These are phyloP conservation scores for Brachynemurus nebulosus DNA, from an alignment of 2,888 invertebrate genomes.

Conservation along the genomic window DNA sequence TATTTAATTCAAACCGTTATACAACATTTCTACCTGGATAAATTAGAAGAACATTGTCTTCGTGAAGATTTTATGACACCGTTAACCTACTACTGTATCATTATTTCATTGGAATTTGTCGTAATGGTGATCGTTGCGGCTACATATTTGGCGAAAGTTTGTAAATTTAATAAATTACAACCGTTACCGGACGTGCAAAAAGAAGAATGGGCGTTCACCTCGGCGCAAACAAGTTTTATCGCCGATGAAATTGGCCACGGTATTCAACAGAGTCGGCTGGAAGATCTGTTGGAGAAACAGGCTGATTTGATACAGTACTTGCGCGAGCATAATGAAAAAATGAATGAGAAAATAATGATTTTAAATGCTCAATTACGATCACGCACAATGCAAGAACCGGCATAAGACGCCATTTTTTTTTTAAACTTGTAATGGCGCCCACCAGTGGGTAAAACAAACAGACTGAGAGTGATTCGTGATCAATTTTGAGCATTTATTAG, in stretches of 20 bases:
- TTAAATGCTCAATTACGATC: slow-evolving; percentile 36
- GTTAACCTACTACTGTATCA: slow-evolving; percentile 41
- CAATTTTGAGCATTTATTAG: no score
- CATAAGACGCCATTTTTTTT: no score
- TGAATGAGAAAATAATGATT: slow-evolving; percentile 49
- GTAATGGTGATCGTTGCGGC: slow-evolving; percentile 36
- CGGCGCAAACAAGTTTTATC: slow-evolving; percentile 34
- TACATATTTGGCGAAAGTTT: slow-evolving; percentile 41
- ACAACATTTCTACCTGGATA: slow-evolving; percentile 39
- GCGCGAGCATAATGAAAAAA: slow-evolving; percentile 48
- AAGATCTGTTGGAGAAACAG: slow-evolving; percentile 53
- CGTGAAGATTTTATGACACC: slow-evolving; percentile 36
- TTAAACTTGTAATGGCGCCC: no score
- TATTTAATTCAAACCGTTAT: slow-evolving; percentile 40
- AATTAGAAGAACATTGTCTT: slow-evolving; percentile 37
- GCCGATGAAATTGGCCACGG: slow-evolving; percentile 37
- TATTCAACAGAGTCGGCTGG: slow-evolving; percentile 34
- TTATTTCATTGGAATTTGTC: slow-evolving; percentile 36
- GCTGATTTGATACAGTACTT: slow-evolving; percentile 55
- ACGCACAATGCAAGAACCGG: no score
- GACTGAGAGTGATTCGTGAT: no score
- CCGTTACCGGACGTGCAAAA: slow-evolving; percentile 47
- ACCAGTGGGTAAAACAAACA: no score
- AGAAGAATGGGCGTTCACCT: slow-evolving; percentile 41
- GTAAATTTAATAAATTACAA: slow-evolving; percentile 41